Evolutionary conservation across 35 echinoderm and acorn worm genomes (phyloP), one percentile per base, ranked within the genome.

Genomic region (Heliocidaris erythrogramma): DNA sequence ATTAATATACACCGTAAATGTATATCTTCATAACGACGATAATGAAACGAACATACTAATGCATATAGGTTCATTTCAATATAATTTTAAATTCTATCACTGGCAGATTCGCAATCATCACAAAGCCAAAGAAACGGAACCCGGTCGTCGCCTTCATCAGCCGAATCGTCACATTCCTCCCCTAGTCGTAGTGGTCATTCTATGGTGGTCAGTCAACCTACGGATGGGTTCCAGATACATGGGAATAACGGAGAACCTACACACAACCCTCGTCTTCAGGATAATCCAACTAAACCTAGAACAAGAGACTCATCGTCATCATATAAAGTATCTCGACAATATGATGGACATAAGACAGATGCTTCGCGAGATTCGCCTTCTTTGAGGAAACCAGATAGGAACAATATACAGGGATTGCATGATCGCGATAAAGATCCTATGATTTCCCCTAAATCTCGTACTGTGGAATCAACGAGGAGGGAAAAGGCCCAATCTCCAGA

Each of bases 131-230:
- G 91, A 92, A 92, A 92, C 27, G 91, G 91, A 30, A 27, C 91
- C 48, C 91, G 91, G 11, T 56, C 49, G 11, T 92, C 91, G 13
- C 91, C 91, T 49, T 92, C 91, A 30, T 92, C 91, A 30, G 49
- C 49, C 48, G 91, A 92, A 92, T 92, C 91, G 48, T 30, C 49
- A 48, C 91, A 92, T 59, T 92, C 91, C n/a, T 92, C 91, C n/a
- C 91, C 91, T 30, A 92, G 47, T n/a, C 91, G 48, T 48, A 92
- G 91, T 59, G 91, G 49, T 24, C 50, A 49, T 30, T 92, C 91
- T 59, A 30, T 92, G n/a, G 91, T 92, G 21, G 91, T 92, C 49
- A 92, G 91, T 59, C 91, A 92, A 59, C 91, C 91, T 16, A 92
- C 91, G 30, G 91, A 92, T 17, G 91, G 91, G 10, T 92, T 92